A percentile compares a stretch with the other conserved stretches of the same genome.
Evolutionary conservation across 1,140 invertebrate species (phyloP).

Genomic region (Diorhabda elongata): DNA sequence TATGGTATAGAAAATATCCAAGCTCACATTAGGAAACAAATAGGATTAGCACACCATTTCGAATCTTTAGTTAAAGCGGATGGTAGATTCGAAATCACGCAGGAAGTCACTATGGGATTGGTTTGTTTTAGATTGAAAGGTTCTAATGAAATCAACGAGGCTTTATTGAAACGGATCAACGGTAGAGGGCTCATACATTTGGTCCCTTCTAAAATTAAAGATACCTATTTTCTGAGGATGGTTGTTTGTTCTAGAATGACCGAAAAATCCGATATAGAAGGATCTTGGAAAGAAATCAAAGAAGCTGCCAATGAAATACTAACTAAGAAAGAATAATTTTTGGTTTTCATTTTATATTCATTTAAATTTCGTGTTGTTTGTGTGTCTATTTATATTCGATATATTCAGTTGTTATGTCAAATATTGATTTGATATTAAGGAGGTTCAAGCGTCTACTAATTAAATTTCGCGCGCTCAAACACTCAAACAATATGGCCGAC

Average conservation of each 20-base stretch:
- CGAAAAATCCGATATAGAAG: slow-evolving; percentile 75
- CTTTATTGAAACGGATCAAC: slow-evolving; percentile 81
- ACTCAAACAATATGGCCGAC: too few species aligned
- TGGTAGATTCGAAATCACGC: slow-evolving; percentile 75
- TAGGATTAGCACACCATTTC: slow-evolving; percentile 78
- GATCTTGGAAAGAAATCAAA: slow-evolving; percentile 83
- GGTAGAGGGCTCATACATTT: slow-evolving; percentile 89
- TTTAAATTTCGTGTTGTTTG: too few species aligned
- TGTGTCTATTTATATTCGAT: too few species aligned
- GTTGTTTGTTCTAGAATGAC: slow-evolving; percentile 86
- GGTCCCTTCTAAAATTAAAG: slow-evolving; percentile 84
- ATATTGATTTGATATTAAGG: too few species aligned
- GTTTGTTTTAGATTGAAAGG: slow-evolving; percentile 93
- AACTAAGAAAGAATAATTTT: slow-evolving; percentile 22
- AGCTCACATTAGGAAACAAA: slow-evolving; percentile 78
- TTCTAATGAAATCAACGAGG: slow-evolving; percentile 79
- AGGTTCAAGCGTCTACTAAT: too few species aligned
- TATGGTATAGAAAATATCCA: slow-evolving; percentile 88
- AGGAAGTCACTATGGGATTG: slow-evolving; percentile 83
- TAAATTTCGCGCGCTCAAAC: too few species aligned
- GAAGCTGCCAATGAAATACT: slow-evolving; percentile 62
- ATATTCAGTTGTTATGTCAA: too few species aligned
- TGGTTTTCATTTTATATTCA: not conserved
- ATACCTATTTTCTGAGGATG: slow-evolving; percentile 82
- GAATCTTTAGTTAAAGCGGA: slow-evolving; percentile 65